phyloP scores from a whole-genome alignment of 2,888 invertebrate species.

The Pyralis farinalis region DNA sequence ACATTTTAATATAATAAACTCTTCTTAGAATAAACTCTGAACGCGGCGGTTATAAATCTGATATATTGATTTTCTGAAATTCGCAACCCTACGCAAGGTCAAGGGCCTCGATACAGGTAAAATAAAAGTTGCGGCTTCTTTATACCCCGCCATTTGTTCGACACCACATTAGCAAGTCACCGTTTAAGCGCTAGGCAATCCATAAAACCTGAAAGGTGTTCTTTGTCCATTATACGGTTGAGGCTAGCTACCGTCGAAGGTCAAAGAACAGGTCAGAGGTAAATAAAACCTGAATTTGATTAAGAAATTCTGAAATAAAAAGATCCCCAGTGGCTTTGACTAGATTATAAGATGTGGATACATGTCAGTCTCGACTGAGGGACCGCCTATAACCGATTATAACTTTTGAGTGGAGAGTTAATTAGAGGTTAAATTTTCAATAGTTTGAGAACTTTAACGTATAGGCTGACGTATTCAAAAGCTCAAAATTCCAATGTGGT shows the following conservation, averaged over 20 bases:
- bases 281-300: slow-evolving; percentile 2
- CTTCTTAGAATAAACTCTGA: no score
- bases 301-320: no score
- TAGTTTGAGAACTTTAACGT: no score
- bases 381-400: no score
- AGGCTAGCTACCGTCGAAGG: slow-evolving; percentile 7
- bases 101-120: slow-evolving; percentile 1
- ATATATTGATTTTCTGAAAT: background rate
- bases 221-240: slow-evolving; percentile 8
- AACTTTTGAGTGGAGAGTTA: no score
- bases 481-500: no score
- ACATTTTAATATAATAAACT: no score
- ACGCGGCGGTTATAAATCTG: background rate
- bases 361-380: no score
- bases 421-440: no score
- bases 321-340: no score
- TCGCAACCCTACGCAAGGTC: background rate
- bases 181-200: background rate
- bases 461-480: no score
- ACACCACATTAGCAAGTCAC: background rate
- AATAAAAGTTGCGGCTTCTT: background rate
- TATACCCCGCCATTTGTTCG: background rate
- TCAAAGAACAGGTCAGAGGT: slow-evolving; percentile 9
- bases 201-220: slow-evolving; percentile 1
- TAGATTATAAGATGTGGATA: no score